A percentile compares a stretch with the other conserved stretches of the same genome.
Conservation (phyloP, 2,113 vertebrate genomes). For the Anser cygnoides region DNA sequence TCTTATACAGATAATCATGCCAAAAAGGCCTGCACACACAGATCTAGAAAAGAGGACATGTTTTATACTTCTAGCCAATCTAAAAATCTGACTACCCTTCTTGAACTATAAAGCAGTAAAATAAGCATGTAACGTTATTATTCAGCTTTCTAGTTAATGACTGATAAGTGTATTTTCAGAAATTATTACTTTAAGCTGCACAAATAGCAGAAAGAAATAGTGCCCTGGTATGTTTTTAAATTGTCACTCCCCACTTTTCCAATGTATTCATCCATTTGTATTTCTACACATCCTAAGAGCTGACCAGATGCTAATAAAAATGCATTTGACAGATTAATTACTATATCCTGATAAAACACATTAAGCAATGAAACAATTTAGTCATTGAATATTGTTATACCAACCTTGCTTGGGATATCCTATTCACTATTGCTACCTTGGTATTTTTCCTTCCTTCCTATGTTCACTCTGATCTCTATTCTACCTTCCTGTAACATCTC, state of each 20-base stretch:
- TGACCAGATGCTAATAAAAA: not conserved
- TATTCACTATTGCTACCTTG: not conserved
- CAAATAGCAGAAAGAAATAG: not conserved
- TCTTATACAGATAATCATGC: not conserved
- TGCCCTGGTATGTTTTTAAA: not conserved
- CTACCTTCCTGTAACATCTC: not conserved
- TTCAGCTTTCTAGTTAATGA: not conserved
- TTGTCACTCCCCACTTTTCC: not conserved
- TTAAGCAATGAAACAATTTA: rapidly evolving
- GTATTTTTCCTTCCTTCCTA: not conserved
- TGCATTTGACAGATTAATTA: not conserved
- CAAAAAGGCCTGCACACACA: not conserved
- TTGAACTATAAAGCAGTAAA: not conserved
- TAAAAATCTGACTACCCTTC: not conserved
- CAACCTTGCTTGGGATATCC: not conserved
- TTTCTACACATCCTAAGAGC: not conserved
- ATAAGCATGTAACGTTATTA: not conserved
- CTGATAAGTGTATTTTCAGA: not conserved
- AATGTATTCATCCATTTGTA: not conserved
- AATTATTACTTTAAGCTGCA: not conserved
- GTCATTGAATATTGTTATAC: not conserved
- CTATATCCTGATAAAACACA: not conserved
- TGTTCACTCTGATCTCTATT: not conserved
- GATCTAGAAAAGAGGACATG: not conserved
- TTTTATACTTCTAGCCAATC: not conserved